Percentiles rank a stretch among this genome's conserved stretches.
Evolutionary conservation across 2,888 invertebrate genomes (phyloP).

Genomic region (Drosophila ochracea): DNA sequence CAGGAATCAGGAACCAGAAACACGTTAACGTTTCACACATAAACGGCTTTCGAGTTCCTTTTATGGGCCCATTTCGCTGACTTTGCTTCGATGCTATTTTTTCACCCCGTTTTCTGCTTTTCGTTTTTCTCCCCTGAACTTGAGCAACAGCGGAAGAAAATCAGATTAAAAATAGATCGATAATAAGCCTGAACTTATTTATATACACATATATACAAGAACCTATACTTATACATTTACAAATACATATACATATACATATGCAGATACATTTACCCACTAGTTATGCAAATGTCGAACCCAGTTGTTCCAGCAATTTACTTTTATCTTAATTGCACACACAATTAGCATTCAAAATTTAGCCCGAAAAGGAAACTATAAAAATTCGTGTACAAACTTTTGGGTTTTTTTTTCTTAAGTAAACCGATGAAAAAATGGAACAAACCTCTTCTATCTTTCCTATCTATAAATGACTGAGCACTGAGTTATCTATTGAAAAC

Average conservation of each 20-base stretch:
- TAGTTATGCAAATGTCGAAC: constrained; percentile 44
- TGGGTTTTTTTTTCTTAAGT: not conserved
- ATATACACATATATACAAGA: not conserved
- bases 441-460: constrained; percentile 29
- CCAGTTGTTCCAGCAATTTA: constrained; percentile 27
- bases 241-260: not conserved
- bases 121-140: constrained; percentile 60
- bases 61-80: constrained; percentile 54
- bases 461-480: constrained; percentile 2
- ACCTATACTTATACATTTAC: not conserved
- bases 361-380: constrained; percentile 14
- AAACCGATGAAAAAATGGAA: constrained; percentile 21
- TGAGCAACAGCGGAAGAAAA: constrained; percentile 54
- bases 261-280: constrained; percentile 1
- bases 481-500: constrained; percentile 43
- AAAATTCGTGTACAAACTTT: constrained; percentile 5
- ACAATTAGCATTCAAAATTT: constrained; percentile 42
- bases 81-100: constrained; percentile 40
- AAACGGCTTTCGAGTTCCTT: constrained; percentile 66
- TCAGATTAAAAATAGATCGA: constrained; percentile 67
- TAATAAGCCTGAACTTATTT: constrained; percentile 46
- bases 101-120: constrained; percentile 12
- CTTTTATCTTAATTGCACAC: constrained; percentile 46
- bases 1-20: constrained; percentile 63
- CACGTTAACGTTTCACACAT: constrained; percentile 51